Evolutionary conservation across 2,888 invertebrate genomes (phyloP), one percentile per base, ranked within the genome.

Genomic region (Listrodromus nycthemerus): DNA sequence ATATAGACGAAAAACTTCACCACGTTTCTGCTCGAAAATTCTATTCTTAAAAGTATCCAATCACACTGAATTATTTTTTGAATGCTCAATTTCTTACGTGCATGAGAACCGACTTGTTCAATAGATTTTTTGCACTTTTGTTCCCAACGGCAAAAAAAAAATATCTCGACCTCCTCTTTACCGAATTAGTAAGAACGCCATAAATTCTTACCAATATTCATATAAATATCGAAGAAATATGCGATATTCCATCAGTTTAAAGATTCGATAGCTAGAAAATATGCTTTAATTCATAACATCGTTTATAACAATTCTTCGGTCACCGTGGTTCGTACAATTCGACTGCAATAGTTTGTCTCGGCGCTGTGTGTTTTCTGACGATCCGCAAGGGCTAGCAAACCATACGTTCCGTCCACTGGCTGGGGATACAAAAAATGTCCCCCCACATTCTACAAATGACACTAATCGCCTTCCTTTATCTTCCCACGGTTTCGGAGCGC

Each of bases 391-490:
- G 33, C 66, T 69, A 73, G 21, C 63, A 69, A 80, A 65, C 74
- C 73, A 58, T 63, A 61, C 89, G 89, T 89, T 88, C 87, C 87
- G 83, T 86, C 50, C 70, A 50, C 63, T 65, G 24, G 81, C 74
- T 77, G 76, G 37, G 63, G 61, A 71, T 70, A 84, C 91, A 91
- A 92, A 92, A 92, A 88, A 86, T 88, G 84, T 89, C 89, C 86
- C 85, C 88, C 90, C 74, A 77, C 91, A 92, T 93, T 93, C 93
- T 91, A 91, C 91, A 89, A 92, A 93, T 92, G 92, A 92, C 92
- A 92, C 92, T 92, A 92, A 93, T 93, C 92, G 92, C 91, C 92
- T 92, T 91, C 91, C 92, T 92, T 92, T 93, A 92, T 92, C 92
- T 93, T 93, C 92, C 93, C 93, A 93, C 93, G 92, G 92, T 93